Evolutionary conservation across 2,888 invertebrate genomes (phyloP).

Genomic region (Drosophila melanosoma): DNA sequence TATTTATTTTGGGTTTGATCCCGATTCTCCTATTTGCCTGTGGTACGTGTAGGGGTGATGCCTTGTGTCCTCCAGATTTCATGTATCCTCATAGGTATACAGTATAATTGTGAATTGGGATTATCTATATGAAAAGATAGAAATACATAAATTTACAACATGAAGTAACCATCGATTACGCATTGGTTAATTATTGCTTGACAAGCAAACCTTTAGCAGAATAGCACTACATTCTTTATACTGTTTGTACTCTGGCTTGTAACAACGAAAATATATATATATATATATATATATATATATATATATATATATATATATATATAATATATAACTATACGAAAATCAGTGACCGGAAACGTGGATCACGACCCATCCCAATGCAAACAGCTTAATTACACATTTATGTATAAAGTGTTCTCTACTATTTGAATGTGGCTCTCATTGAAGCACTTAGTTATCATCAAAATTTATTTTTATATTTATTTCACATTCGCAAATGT

Average conservation of each 20-base stretch:
- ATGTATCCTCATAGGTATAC: slow-evolving; percentile 35
- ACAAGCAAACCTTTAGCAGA: neutral
- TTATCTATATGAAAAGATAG: slow-evolving; percentile 34
- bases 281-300: slow-evolving; percentile 1
- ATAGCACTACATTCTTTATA: neutral
- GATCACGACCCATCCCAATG: slow-evolving; percentile 20
- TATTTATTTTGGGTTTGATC: slow-evolving; percentile 28
- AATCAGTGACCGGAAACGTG: slow-evolving; percentile 33
- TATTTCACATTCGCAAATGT: neutral
- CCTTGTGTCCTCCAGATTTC: slow-evolving; percentile 30
- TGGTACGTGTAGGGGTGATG: slow-evolving; percentile 1
- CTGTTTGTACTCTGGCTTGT: neutral
- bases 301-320: neutral
- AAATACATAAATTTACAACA: neutral
- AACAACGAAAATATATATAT: neutral
- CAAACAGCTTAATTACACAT: neutral
- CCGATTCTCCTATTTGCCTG: slow-evolving; percentile 10
- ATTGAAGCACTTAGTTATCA: neutral
- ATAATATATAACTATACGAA: slow-evolving; percentile 9
- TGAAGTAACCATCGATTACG: neutral
- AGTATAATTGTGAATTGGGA: slow-evolving; percentile 24
- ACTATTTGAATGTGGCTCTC: neutral
- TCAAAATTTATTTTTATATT: neutral
- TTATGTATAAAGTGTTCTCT: neutral
- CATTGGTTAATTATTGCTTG: neutral